These are phyloP conservation scores for Dromas ardeola DNA, from an alignment of 2,113 vertebrate species.

Conservation along the genomic window DNA sequence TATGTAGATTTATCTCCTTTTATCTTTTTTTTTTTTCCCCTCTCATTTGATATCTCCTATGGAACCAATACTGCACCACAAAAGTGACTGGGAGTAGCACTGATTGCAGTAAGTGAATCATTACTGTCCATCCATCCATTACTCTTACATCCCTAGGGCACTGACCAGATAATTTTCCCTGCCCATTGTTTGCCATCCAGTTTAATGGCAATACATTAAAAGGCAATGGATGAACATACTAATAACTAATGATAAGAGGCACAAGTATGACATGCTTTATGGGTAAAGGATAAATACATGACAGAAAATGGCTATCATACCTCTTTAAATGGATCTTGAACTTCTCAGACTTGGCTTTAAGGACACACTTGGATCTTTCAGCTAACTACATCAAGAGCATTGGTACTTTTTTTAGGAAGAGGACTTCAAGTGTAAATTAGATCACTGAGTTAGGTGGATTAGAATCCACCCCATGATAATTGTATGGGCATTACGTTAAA, in stretches of 20 bases:
- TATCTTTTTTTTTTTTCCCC: neutral
- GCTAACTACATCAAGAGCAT: neutral
- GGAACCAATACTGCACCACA: neutral
- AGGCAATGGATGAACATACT: constrained; percentile 10
- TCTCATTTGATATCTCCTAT: neutral
- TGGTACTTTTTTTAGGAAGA: neutral
- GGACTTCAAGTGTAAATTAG: neutral
- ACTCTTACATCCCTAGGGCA: constrained; percentile 12
- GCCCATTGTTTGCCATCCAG: constrained; percentile 12
- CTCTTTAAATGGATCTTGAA: neutral
- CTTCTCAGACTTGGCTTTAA: neutral
- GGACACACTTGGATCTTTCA: neutral
- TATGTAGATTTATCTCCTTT: neutral
- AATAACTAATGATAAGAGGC: constrained; percentile 15
- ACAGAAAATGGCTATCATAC: neutral
- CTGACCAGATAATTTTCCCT: constrained; percentile 4
- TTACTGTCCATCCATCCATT: constrained; percentile 48
- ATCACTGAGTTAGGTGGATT: neutral
- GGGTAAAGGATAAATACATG: constrained; percentile 23
- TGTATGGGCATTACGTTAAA: neutral
- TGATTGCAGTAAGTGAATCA: constrained; percentile 45
- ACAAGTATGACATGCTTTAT: constrained; percentile 25
- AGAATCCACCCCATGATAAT: neutral
- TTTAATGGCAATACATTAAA: constrained; percentile 43
- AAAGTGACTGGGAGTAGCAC: constrained; percentile 16